Conservation (phyloP, 2,797 vertebrate species). For the Sciurus vulgaris region DNA sequence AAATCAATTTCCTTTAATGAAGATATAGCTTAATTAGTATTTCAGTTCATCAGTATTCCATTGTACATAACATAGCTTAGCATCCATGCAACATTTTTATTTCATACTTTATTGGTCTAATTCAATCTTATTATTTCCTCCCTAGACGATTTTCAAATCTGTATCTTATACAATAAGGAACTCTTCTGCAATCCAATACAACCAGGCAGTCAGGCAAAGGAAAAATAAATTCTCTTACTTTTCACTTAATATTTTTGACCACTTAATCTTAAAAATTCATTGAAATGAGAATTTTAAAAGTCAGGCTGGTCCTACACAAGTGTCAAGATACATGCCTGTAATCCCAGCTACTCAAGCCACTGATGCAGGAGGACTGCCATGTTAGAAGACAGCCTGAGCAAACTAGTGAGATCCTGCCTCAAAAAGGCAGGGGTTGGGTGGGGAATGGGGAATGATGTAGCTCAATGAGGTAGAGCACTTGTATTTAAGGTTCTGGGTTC, state of each 20-base stretch:
- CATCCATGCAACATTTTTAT: slow-evolving; percentile 15
- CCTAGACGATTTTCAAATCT: slow-evolving; percentile 38
- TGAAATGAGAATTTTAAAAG: neutral
- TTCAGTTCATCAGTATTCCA: slow-evolving; percentile 11
- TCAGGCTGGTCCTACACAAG: neutral
- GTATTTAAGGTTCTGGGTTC: neutral
- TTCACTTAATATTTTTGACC: slow-evolving; percentile 44
- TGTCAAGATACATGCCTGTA: neutral
- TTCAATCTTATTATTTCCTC: neutral
- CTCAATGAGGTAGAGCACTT: neutral
- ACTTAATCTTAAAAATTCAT: slow-evolving; percentile 47
- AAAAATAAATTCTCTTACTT: slow-evolving; percentile 40
- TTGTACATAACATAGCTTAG: slow-evolving; percentile 26
- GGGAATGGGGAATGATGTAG: neutral
- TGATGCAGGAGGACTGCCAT: neutral
- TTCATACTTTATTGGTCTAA: neutral
- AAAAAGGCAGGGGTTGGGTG: too few species aligned
- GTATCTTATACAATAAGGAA: neutral
- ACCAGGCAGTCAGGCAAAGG: neutral
- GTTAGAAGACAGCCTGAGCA: neutral
- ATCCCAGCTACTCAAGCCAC: neutral
- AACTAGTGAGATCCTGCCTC: neutral
- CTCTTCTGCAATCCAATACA: slow-evolving; percentile 8
- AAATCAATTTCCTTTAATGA: slow-evolving; percentile 11
- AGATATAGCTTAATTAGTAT: neutral